Evolutionary conservation across 1,140 invertebrate genomes (phyloP), one percentile per base, ranked within the genome.

Genomic region (Euschistus heros): DNA sequence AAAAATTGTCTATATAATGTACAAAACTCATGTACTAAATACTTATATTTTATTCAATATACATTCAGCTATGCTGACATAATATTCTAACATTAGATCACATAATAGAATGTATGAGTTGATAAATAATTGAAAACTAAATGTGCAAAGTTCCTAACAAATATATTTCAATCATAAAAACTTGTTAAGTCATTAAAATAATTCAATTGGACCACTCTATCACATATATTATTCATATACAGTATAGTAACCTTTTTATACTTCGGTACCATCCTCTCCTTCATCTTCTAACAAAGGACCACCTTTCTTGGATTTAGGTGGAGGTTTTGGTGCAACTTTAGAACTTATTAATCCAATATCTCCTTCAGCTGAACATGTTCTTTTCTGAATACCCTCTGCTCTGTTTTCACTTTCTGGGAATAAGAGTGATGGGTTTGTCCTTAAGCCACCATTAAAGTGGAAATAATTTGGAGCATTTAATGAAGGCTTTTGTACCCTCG

Each of bases 221-320:
- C 54, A 57, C 54, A 57, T 57, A 57, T 24, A 57, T 57, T 57
- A 57, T 24, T 57, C 54, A 27, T 57, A 4, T 27, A 57, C 22
- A 50, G 5, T 20, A 50, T 18, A 18, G 5, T 50, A 20, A 50
- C 47, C 22, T 52, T 64, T 59, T 79, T 75, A 89, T 77, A 92
- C 88, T 80, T 91, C 88, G 70, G 88, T 92, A 47, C 89, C 89
- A 70, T 92, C 88, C 72, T 91, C 88, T 14, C 86, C 87, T 76
- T 92, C 88, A 72, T 92, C 89, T 71, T 91, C 87, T 70, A 89
- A 90, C 50, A 89, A 74, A 30, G 87, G 86, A 80, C 82, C 69
- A 74, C 76, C 50, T 79, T 80, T 14, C 71, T 87, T 89, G 77
- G 86, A 86, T 72, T 88, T 89, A 0, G 88, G 88, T 68, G 89